Percentiles rank a stretch among this genome's conserved stretches.
Conservation (phyloP, 2,888 invertebrate species). For the Monoplex corrugatus region DNA sequence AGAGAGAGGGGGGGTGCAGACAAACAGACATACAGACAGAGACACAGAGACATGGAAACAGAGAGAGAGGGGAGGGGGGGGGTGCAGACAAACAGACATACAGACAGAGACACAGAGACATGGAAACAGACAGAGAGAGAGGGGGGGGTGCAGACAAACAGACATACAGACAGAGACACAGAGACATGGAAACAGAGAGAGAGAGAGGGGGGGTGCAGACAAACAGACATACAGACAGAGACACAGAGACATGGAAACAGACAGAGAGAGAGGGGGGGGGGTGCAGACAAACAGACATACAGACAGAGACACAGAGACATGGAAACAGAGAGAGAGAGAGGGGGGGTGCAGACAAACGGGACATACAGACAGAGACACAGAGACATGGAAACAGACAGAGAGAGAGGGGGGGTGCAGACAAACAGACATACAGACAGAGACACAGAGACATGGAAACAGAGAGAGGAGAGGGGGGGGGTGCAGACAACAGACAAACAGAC, state of each 20-base stretch:
- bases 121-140: not conserved
- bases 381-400: not conserved
- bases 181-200: not conserved
- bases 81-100: not conserved
- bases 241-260: not conserved
- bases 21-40: not conserved
- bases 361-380: not conserved
- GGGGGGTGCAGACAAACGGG: not conserved
- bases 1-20: not conserved
- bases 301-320: not conserved
- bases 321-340: not conserved
- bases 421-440: not conserved
- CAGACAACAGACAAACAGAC: not conserved
- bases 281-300: not conserved
- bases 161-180: not conserved
- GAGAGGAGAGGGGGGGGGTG: not conserved
- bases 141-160: no score
- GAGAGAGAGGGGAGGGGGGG: not conserved
- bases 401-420: not conserved
- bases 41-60: not conserved
- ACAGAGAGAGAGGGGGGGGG: not conserved
- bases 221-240: not conserved
- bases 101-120: not conserved
- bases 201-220: not conserved
- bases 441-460: not conserved